phyloP scores from a whole-genome alignment of 2,888 invertebrate species.

The Machimus rusticus region DNA sequence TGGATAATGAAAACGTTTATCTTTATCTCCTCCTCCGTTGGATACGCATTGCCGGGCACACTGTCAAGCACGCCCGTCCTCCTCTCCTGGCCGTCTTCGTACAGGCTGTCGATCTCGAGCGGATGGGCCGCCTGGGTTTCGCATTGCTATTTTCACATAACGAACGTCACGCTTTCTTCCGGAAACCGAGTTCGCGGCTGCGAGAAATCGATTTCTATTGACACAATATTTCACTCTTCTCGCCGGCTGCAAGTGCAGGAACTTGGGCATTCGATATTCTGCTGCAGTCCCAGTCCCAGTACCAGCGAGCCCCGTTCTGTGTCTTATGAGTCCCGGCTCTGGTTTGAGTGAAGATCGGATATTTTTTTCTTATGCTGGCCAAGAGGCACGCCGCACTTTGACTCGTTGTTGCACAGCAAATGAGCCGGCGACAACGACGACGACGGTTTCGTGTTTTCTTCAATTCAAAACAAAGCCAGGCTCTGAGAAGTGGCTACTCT shows the following conservation, averaged over 20 bases:
- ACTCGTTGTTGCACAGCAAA: conserved; percentile 18
- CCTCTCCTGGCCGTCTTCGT: neutral
- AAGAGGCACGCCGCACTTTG: conserved; percentile 18
- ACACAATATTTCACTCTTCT: neutral
- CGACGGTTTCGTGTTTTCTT: conserved; percentile 25
- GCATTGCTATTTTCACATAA: conserved; percentile 19
- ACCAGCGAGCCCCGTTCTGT: neutral
- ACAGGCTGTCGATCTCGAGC: neutral
- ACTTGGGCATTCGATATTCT: neutral
- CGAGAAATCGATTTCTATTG: conserved; percentile 38
- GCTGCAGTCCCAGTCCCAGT: neutral
- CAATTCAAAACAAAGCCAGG: conserved; percentile 36
- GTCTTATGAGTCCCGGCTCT: neutral
- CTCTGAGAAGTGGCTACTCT: conserved; percentile 10
- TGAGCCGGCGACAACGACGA: conserved; percentile 27
- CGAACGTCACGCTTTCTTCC: conserved; percentile 37
- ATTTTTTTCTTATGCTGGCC: neutral
- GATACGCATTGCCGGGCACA: conserved; percentile 1
- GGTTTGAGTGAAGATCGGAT: neutral
- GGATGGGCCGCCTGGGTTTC: neutral
- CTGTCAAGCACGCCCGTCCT: neutral
- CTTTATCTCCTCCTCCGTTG: neutral
- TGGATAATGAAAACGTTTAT: conserved; percentile 36
- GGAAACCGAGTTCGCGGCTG: conserved; percentile 18
- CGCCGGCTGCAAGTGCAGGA: neutral